Conservation (phyloP, 2,888 invertebrate species). For the Alsophila aescularia region DNA sequence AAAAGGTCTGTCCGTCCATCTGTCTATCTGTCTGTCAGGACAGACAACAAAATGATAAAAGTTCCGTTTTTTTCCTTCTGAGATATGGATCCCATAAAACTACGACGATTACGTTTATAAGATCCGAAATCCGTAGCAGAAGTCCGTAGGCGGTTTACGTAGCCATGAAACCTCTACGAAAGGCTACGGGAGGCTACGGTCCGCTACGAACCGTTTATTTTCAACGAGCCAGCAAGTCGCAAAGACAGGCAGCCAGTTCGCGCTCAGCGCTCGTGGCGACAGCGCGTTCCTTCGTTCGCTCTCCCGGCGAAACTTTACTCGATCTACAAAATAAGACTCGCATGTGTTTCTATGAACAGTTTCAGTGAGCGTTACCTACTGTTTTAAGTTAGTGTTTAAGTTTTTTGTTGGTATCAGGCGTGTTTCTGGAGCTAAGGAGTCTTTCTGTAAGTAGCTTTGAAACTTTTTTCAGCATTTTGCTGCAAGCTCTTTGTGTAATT, state of each 20-base stretch:
- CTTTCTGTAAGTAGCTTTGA: conserved; percentile 11
- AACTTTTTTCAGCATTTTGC: conserved; percentile 4
- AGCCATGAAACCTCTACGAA: conserved; percentile 16
- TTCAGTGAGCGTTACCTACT: conserved; percentile 4
- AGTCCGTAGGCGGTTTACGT: conserved; percentile 14
- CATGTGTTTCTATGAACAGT: not conserved
- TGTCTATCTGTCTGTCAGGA: too few species aligned
- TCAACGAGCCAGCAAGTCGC: conserved; percentile 11
- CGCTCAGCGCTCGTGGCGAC: conserved; percentile 21
- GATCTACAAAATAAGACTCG: conserved; percentile 15
- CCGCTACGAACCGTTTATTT: conserved; percentile 21
- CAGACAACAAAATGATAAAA: too few species aligned
- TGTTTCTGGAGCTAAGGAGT: not conserved
- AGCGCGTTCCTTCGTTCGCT: conserved; percentile 8
- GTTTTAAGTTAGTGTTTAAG: conserved; percentile 15
- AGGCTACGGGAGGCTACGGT: conserved; percentile 5
- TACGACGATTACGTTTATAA: not conserved
- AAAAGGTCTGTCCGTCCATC: too few species aligned
- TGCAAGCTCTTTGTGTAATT: not conserved
- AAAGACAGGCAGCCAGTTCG: conserved; percentile 18
- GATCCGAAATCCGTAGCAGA: not conserved
- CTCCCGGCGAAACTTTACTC: conserved; percentile 19
- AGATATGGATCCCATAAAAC: too few species aligned
- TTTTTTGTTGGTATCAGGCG: conserved; percentile 3
- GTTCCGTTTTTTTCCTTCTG: too few species aligned